Conservation (phyloP, 2,797 vertebrate genomes). For the Eulemur rubriventer region DNA sequence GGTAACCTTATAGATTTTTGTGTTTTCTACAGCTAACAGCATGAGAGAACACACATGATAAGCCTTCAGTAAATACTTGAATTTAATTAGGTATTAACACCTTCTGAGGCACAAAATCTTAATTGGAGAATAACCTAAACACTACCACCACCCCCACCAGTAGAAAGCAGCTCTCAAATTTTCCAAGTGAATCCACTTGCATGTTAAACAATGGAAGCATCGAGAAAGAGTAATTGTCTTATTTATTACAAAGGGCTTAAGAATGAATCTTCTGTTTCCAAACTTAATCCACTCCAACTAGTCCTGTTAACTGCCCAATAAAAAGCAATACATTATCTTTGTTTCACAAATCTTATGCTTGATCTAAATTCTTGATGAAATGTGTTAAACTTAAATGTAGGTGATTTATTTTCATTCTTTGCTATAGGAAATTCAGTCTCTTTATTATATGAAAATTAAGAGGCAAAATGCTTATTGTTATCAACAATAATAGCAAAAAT, state of each 20-base stretch:
- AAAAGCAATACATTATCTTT: neutral
- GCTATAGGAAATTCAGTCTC: neutral
- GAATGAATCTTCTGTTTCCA: conserved; percentile 60
- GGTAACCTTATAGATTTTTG: neutral
- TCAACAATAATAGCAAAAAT: neutral
- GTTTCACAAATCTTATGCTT: conserved; percentile 18
- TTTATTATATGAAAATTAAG: conserved; percentile 12
- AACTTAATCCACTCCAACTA: conserved; percentile 71
- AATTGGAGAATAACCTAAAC: conserved; percentile 46
- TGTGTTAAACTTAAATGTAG: neutral
- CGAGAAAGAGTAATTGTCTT: conserved; percentile 55
- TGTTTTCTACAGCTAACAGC: conserved; percentile 7
- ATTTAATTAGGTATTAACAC: conserved; percentile 16
- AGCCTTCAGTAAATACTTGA: conserved; percentile 27
- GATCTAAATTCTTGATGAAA: conserved; percentile 44
- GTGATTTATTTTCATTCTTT: neutral
- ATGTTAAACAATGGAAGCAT: conserved; percentile 44
- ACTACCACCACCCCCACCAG: neutral
- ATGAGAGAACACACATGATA: neutral
- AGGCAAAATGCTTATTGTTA: conserved; percentile 40
- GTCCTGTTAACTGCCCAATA: conserved; percentile 27
- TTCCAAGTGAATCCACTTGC: conserved; percentile 55
- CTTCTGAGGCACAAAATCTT: neutral
- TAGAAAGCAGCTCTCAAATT: conserved; percentile 47
- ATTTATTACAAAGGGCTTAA: conserved; percentile 55